These are phyloP conservation scores for Gadus chalcogrammus DNA, from an alignment of 2,113 vertebrate genomes.

Conservation along the genomic window DNA sequence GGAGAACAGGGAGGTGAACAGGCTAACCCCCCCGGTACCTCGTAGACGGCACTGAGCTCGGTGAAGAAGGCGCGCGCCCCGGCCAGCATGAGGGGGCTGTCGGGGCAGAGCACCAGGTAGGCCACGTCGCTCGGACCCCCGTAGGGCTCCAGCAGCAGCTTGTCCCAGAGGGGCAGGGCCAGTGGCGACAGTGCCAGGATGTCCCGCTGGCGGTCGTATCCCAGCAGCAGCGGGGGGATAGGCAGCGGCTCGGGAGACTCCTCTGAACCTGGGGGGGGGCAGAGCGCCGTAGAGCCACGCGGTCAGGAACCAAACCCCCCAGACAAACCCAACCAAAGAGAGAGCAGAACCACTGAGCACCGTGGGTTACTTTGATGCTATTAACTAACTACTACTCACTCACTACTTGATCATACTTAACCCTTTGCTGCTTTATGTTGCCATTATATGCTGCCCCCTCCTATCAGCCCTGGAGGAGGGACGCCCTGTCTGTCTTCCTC, in stretches of 20 bases:
- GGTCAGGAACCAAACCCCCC: no score
- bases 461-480: no score
- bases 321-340: no score
- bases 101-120: conserved; percentile 94
- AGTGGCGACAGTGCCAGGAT: conserved; percentile 93
- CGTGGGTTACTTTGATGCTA: no score
- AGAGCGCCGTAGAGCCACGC: no score
- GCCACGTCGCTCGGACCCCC: conserved; percentile 92
- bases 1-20: no score
- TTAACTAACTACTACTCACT: no score
- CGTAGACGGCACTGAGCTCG: conserved; percentile 95
- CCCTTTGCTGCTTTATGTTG: no score
- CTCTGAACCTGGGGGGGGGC: conserved; percentile 79
- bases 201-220: conserved; percentile 95
- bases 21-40: conserved; percentile 69
- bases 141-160: conserved; percentile 90
- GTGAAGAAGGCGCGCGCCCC: conserved; percentile 92
- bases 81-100: conserved; percentile 87
- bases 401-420: no score
- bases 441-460: no score
- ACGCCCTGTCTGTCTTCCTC: no score
- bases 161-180: conserved; percentile 97
- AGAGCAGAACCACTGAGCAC: no score
- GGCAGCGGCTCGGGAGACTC: conserved; percentile 95
- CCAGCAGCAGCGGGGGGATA: conserved; percentile 90